Evolutionary conservation across 2,113 vertebrate species (phyloP).

Genomic region (Cepphus grylle): DNA sequence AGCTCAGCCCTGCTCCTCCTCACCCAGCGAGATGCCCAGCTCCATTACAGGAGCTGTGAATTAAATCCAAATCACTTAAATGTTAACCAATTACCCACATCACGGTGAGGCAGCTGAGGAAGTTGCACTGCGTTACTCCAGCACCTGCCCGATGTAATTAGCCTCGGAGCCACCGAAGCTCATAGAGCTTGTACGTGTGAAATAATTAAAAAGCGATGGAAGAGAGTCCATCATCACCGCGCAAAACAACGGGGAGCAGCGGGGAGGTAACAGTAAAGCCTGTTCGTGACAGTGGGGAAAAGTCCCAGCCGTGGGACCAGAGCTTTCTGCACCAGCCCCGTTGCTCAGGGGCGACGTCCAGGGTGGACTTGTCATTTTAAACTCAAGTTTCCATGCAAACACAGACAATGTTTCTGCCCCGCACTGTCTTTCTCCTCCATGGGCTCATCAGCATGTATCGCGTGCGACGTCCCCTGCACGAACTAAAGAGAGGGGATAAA

Average conservation of each 20-base stretch:
- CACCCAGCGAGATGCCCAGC: not conserved
- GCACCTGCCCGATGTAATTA: not conserved
- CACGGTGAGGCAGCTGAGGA: not conserved
- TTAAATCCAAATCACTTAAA: not conserved
- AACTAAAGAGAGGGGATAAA: not conserved
- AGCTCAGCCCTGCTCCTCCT: not conserved
- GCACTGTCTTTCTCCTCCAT: not conserved
- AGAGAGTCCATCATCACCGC: not conserved
- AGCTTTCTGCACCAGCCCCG: not conserved
- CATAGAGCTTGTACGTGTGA: fast-evolving
- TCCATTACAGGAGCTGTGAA: not conserved
- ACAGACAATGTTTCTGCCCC: not conserved
- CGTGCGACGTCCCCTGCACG: not conserved
- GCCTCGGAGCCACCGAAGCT: not conserved
- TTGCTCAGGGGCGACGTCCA: not conserved
- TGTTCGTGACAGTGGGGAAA: fast-evolving
- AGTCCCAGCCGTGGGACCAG: not conserved
- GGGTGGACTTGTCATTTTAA: not conserved
- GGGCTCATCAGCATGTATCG: not conserved
- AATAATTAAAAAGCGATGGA: not conserved
- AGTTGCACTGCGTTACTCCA: not conserved
- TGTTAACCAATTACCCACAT: not conserved
- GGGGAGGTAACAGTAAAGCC: not conserved
- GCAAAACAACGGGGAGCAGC: not conserved
- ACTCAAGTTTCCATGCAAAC: not conserved